These are phyloP conservation scores for Drosophila bocki DNA, from an alignment of 1,140 invertebrate species.

Conservation along the genomic window DNA sequence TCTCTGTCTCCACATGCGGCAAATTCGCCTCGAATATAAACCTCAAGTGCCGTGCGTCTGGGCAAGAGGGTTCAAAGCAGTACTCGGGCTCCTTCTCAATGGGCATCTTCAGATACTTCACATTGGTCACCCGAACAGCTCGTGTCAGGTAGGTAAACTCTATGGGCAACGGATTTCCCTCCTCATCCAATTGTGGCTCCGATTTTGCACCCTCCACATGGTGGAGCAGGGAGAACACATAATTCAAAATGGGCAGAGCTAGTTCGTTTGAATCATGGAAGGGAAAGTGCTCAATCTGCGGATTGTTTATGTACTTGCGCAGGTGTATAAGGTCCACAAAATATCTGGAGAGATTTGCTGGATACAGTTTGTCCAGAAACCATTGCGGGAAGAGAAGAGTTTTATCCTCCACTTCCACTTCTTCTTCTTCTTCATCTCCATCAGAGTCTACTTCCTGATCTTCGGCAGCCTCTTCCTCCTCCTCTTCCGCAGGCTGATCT, in stretches of 20 bases:
- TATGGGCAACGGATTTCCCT: constrained; percentile 49
- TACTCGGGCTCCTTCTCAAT: constrained; percentile 47
- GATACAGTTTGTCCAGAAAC: constrained; percentile 88
- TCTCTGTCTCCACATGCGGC: constrained; percentile 52
- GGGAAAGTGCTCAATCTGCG: constrained; percentile 90
- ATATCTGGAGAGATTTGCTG: constrained; percentile 87
- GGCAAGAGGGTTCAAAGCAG: constrained; percentile 52
- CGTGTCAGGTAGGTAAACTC: constrained; percentile 75
- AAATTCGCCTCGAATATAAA: constrained; percentile 83
- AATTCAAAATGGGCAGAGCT: constrained; percentile 88
- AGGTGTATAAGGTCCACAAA: constrained; percentile 89
- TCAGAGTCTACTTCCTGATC: constrained; percentile 10
- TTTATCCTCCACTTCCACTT: constrained; percentile 62
- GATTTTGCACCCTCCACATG: constrained; percentile 55
- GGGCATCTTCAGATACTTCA: constrained; percentile 52
- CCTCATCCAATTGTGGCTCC: constrained; percentile 22
- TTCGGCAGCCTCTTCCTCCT: constrained; percentile 35
- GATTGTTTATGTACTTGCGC: constrained; percentile 88
- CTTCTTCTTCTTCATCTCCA: constrained; percentile 37
- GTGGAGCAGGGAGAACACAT: constrained; percentile 89
- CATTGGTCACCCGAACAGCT: constrained; percentile 76
- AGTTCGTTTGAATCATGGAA: constrained; percentile 87
- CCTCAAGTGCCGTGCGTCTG: constrained; percentile 59
- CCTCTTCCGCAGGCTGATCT: not conserved
- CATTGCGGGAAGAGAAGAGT: constrained; percentile 86